A percentile compares a stretch with the other conserved stretches of the same genome.
These are phyloP conservation scores for Alca torda DNA, from an alignment of 2,797 vertebrate species.

Conservation along the genomic window DNA sequence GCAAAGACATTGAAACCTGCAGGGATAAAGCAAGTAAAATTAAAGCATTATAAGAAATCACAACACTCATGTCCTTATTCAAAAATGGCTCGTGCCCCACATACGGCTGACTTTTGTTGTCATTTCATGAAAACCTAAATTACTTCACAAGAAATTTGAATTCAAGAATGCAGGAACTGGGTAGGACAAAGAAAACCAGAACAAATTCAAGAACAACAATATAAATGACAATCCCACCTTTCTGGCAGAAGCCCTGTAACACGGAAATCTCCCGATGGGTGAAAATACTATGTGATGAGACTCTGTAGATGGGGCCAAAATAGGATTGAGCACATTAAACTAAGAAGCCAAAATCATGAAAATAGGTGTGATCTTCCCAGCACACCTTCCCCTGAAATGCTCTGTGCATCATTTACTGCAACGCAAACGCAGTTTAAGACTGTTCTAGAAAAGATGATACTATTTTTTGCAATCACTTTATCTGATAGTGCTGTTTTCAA, in stretches of 20 bases:
- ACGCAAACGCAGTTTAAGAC: background rate
- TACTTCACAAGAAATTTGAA: background rate
- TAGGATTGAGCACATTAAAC: background rate
- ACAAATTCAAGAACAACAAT: background rate
- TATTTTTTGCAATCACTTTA: background rate
- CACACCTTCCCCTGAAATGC: background rate
- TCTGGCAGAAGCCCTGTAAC: background rate
- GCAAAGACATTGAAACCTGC: background rate
- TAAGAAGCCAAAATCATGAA: background rate
- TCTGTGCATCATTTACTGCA: background rate
- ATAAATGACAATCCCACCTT: background rate
- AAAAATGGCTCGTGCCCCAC: background rate
- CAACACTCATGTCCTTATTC: background rate
- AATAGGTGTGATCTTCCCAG: background rate
- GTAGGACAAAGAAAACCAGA: background rate
- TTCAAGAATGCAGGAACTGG: background rate
- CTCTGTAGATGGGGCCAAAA: background rate
- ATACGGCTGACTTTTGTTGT: background rate
- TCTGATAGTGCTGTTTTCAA: background rate
- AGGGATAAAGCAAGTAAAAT: background rate
- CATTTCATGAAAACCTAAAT: background rate
- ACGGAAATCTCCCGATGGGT: background rate
- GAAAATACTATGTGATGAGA: background rate
- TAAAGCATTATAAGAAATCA: conserved; percentile 20
- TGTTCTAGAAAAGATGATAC: background rate